Evolutionary conservation across 2,888 invertebrate species (phyloP).

Genomic region (Volucella inflata): DNA sequence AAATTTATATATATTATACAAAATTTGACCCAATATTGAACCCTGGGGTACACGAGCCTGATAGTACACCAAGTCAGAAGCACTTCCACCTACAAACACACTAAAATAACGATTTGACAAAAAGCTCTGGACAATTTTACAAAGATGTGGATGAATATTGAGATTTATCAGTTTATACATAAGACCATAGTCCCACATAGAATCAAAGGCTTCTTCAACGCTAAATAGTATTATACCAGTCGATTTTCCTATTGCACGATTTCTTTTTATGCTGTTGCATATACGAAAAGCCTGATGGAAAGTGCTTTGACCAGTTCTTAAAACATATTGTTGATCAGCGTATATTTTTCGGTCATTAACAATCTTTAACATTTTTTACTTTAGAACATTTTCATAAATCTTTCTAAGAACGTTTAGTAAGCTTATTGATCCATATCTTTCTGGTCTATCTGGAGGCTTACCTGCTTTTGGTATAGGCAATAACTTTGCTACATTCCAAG

Average conservation of each 20-base stretch:
- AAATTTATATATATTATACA: too few relatives aligned
- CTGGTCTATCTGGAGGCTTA: neutral
- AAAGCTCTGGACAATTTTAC: neutral
- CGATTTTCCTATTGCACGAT: slow-evolving; percentile 3
- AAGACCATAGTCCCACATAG: slow-evolving; percentile 1
- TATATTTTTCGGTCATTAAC: neutral
- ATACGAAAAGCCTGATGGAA: neutral
- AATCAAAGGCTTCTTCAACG: neutral
- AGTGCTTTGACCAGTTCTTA: neutral
- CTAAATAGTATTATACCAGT: neutral
- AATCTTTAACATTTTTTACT: neutral
- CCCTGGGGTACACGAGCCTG: neutral
- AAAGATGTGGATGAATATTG: neutral
- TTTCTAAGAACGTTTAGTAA: slow-evolving; percentile 6
- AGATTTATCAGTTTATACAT: neutral
- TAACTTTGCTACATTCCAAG: neutral
- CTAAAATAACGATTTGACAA: neutral
- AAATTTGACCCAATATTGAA: neutral
- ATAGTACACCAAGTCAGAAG: too few relatives aligned
- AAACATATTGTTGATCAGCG: neutral
- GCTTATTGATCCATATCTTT: slow-evolving; percentile 7
- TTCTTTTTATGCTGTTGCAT: too few relatives aligned
- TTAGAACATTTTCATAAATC: slow-evolving; percentile 1
- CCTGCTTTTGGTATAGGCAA: slow-evolving; percentile 1
- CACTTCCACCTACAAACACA: too few relatives aligned